Evolutionary conservation across 1,140 invertebrate genomes (phyloP), one percentile per base, ranked within the genome.

Genomic region (Lepidotrigona ventralis): DNA sequence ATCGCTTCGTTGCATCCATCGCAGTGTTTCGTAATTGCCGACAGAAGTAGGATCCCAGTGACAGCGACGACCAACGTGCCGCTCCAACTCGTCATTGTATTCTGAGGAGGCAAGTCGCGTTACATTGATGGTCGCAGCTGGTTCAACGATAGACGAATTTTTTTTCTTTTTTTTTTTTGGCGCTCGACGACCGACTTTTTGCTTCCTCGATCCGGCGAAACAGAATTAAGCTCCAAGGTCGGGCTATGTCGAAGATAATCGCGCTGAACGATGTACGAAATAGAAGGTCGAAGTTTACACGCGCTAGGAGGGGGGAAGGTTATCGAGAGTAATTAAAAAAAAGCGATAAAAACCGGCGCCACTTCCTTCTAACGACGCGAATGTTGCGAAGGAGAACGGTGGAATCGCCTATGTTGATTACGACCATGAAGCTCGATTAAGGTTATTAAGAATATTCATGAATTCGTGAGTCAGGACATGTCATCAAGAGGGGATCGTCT

Each of bases 1-100:
- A 98, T 96, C 21, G 97, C 97, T 94, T 98, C 97, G 93, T 98
- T 98, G 92, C 98, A 98, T 58, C 92, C 93, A 69, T 91, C 87
- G 51, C 90, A 88, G 71, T 86, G 85, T 21, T 87, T 86, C 29
- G 71, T 86, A 54, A 29, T 74, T 29, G 80, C 85, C n/a, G 75
- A 54, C 66, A 91, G 70, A 46, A 91, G 64, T 33, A 91, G 33
- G 79, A 92, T 90, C 51, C 81, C 86, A n/a, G 89, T 81, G 56
- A 80, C 72, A 74, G 87, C 86, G 26, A 83, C 83, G 39, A 84
- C 17, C 39, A 90, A 70, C 63, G 86, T 79, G 51, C 75, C 74
- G 73, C 81, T 83, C 79, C 85, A 83, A 85, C 86, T 86, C 88
- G 85, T 90, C 93, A 91, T 93, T 83, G 85, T 92, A 64, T 85